Percentiles rank a stretch among this genome's conserved stretches.
These are phyloP conservation scores for Nannoperca australis DNA, from an alignment of 2,797 vertebrate species.

Conservation along the genomic window DNA sequence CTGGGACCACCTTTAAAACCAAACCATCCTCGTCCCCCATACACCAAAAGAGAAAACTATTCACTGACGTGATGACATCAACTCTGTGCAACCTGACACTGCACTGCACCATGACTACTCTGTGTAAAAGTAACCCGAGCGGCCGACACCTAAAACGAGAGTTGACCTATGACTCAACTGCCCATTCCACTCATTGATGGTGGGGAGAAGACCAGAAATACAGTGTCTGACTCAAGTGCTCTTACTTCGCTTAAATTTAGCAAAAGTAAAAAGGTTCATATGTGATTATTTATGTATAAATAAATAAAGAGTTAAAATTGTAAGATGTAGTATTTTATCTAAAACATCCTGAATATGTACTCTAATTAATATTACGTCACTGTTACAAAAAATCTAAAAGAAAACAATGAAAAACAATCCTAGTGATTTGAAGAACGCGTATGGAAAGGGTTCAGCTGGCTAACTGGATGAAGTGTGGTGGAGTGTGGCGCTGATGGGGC, in stretches of 20 bases:
- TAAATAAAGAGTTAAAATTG: not conserved
- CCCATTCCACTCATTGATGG: conserved; percentile 10
- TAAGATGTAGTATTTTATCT: not conserved
- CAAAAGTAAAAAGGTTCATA: conserved; percentile 5
- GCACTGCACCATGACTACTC: conserved; percentile 4
- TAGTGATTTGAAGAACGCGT: not conserved
- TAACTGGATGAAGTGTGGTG: conserved; percentile 25
- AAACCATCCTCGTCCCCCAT: not conserved
- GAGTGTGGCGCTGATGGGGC: conserved; percentile 32
- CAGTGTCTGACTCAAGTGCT: not conserved
- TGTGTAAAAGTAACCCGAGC: conserved; percentile 43
- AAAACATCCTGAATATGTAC: not conserved
- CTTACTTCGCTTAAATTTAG: not conserved
- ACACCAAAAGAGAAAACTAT: not conserved
- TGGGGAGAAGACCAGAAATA: conserved; percentile 5
- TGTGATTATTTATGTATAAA: not conserved
- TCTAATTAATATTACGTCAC: conserved; percentile 12
- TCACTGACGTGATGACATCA: conserved; percentile 46
- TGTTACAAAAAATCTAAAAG: not conserved
- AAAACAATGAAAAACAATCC: not conserved
- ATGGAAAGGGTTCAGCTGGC: conserved; percentile 24
- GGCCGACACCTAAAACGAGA: conserved; percentile 31
- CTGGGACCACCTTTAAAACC: not conserved
- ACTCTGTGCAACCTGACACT: conserved; percentile 22
- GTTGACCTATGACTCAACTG: conserved; percentile 31